Evolutionary conservation across 1,140 invertebrate genomes (phyloP), one percentile per base, ranked within the genome.

Genomic region (Leptinotarsa texana): DNA sequence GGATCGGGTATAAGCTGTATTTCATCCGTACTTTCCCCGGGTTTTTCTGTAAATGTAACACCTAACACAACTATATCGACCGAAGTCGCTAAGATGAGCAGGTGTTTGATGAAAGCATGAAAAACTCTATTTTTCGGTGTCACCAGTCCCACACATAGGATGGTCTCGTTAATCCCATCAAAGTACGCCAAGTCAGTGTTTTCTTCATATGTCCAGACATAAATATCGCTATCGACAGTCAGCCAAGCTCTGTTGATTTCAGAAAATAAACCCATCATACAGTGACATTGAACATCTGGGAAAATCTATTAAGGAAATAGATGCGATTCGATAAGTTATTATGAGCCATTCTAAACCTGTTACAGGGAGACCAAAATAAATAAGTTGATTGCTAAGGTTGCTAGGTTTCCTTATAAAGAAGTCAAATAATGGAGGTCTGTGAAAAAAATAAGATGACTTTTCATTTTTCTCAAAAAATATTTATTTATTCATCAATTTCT

Each of bases 221-320:
- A 99, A 79, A 99, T 95, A 87, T 98, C 96, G 82, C 95, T 98
- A 83, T 99, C 98, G 82, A 99, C 96, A 27, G 96, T 96, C 21
- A 99, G 86, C 97, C 97, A 99, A 0, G 97, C 97, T 83, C 98
- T 89, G 33, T 92, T 93, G 79, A 99, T 98, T 84, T 98, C 96
- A 73, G 96, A 93, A 87, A 99, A 98, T 6, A 99, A 86, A 6
- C 98, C 98, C 94, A 98, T 98, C 86, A 95, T 92, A 84, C 95
- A 98, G 83, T 97, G 95, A 80, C 93, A 96, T 86, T 97, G 95
- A 88, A 96, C 93, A 88, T 95, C 94, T 96, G 82, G n/a, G 75
- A 73, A 51, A 71, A 74, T 74, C 49, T 69, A 27, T 79, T 77
- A 68, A 81, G 76, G 63, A 79, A 80, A 69, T 42, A 42, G 33